Percentiles rank a stretch among this genome's conserved stretches.
phyloP scores from a whole-genome alignment of 2,797 vertebrate species.

The Enteromius viviparus region DNA sequence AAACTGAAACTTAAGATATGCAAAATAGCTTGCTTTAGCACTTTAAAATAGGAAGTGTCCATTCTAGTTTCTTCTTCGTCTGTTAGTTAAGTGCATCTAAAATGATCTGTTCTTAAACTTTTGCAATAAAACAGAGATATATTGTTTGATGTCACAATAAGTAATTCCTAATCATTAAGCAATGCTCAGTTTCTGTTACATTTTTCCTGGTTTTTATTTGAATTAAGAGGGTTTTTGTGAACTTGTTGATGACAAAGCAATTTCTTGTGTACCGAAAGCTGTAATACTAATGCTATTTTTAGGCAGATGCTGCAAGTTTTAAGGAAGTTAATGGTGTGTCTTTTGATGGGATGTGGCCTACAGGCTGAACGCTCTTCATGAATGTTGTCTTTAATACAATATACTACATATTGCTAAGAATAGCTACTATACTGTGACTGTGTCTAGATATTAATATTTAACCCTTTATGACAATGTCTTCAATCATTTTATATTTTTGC shows the following conservation, averaged over 20 bases:
- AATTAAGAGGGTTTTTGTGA: not conserved
- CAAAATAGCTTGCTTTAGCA: not conserved
- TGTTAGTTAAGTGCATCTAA: not conserved
- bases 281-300: not conserved
- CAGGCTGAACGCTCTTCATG: not conserved
- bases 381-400: not conserved
- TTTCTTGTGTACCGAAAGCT: not conserved
- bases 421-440: not conserved
- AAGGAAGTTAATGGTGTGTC: not conserved
- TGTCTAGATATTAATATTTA: not conserved
- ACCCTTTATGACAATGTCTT: not conserved
- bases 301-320: not conserved
- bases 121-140: not conserved
- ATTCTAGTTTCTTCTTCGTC: not conserved
- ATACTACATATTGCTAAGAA: not conserved
- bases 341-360: too few relatives aligned
- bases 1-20: not conserved
- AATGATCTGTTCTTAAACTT: not conserved
- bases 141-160: not conserved
- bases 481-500: not conserved
- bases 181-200: not conserved
- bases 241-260: not conserved
- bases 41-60: not conserved
- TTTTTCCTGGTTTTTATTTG: not conserved
- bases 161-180: not conserved